Evolutionary conservation across 2,888 invertebrate species (phyloP), one percentile per base, ranked within the genome.

Genomic region (Strigamia transsilvanica): DNA sequence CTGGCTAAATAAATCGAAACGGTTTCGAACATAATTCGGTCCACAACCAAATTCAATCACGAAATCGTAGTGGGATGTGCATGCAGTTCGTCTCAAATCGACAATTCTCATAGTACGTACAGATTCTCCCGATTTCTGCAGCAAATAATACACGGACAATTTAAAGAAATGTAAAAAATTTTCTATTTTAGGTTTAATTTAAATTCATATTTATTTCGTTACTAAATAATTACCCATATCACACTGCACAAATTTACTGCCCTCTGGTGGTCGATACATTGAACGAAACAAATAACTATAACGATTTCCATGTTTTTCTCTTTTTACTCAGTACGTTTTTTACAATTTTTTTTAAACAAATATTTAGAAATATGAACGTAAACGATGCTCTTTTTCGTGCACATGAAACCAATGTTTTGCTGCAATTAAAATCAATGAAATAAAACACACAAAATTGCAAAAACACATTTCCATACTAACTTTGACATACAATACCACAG

Each of bases 401-500:
- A 1, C 27, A 32, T 32, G 32, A 13, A 73, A 27, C 27, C 73
- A 27, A 27, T 73, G 6, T 73, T n/a, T n/a, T 7, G 15, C 12
- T 27, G 13, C 6, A 32, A 73, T 73, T 12, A 73, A 32, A 27
- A 27, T 0, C 2, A 15, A 27, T 6, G 6, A 66, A 66, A 51
- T 10, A 51, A 51, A 51, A 51, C 7, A 56, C 2, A 9, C 1
- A 56, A 18, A 27, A 1, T 56, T 6, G n/a, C 56, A 56, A 73
- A 10, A 38, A 0, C 10, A 38, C 0, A 6, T 38, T 27, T 6
- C 2, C 0, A 2, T n/a, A 73, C 73, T 27, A 23, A 73, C 73
- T 73, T 32, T 73, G 73, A 73, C 73, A 27, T 32, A 73, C 32
- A 27, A 27, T 73, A 32, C 73, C 73, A 32, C 73, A 73, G 32